Percentiles rank a stretch among this genome's conserved stretches.
Conservation (phyloP, 1,140 invertebrate genomes). For the Holcopasites calliopsidis region DNA sequence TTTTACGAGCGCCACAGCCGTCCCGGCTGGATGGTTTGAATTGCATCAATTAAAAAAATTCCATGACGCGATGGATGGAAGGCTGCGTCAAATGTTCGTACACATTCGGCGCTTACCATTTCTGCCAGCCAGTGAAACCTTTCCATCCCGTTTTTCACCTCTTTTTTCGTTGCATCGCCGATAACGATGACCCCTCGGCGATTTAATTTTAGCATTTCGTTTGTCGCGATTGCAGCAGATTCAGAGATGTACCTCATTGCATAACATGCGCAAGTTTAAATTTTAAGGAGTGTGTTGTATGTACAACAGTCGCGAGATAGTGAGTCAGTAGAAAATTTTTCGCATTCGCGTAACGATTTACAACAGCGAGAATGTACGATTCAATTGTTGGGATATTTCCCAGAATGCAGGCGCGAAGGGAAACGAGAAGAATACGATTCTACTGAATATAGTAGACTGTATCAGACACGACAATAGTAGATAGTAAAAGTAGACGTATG, state of each 20-base stretch:
- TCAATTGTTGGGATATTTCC: background rate
- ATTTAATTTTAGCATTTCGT: slow-evolving; percentile 45
- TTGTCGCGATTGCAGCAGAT: background rate
- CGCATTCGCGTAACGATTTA: background rate
- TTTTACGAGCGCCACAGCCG: slow-evolving; percentile 65
- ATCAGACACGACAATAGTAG: slow-evolving; percentile 39
- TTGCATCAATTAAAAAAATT: slow-evolving; percentile 72
- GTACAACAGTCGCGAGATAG: background rate
- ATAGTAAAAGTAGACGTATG: slow-evolving; percentile 37
- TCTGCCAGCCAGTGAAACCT: slow-evolving; percentile 47
- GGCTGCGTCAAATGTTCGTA: slow-evolving; percentile 60
- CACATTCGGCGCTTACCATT: slow-evolving; percentile 52
- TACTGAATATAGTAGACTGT: too few relatives aligned
- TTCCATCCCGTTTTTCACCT: slow-evolving; percentile 58
- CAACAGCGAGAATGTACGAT: background rate
- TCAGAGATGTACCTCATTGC: background rate
- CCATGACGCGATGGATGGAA: slow-evolving; percentile 53
- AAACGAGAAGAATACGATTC: background rate
- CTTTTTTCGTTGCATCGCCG: slow-evolving; percentile 38
- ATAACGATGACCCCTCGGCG: slow-evolving; percentile 37
- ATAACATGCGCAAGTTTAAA: background rate
- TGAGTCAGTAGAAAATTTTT: background rate
- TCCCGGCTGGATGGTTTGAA: slow-evolving; percentile 57
- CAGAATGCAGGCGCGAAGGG: background rate
- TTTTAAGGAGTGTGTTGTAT: background rate